Conservation (phyloP, 2,797 vertebrate species). For the Myotis vivesi region DNA sequence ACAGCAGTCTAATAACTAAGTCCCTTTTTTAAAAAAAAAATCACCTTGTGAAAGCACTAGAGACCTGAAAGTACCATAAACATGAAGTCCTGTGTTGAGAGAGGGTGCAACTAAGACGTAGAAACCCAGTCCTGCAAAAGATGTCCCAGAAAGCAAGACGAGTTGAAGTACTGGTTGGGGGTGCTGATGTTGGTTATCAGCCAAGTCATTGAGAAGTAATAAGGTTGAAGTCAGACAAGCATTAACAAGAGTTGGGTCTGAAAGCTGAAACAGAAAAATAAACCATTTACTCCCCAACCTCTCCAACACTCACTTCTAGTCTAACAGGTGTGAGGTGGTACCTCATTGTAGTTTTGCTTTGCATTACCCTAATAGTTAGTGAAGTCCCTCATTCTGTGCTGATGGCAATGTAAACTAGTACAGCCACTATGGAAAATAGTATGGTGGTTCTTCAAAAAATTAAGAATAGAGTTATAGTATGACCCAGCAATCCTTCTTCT, state of each 20-base stretch:
- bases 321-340: not conserved
- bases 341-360: not conserved
- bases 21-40: not conserved
- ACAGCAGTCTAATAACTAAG: not conserved
- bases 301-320: not conserved
- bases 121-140: not conserved
- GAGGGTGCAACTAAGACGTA: not conserved
- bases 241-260: not conserved
- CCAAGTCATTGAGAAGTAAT: not conserved
- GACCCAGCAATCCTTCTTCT: not conserved
- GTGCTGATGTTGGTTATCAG: not conserved
- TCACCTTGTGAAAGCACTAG: not conserved
- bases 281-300: not conserved
- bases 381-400: not conserved
- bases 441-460: not conserved
- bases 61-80: not conserved
- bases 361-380: not conserved
- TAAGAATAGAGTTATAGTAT: not conserved
- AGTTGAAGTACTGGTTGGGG: not conserved
- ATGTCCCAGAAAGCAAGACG: not conserved
- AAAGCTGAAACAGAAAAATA: not conserved
- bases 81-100: not conserved
- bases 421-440: not conserved
- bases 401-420: not conserved
- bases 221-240: not conserved